phyloP scores from a whole-genome alignment of 2,113 vertebrate genomes.

The Sorex fumeus region DNA sequence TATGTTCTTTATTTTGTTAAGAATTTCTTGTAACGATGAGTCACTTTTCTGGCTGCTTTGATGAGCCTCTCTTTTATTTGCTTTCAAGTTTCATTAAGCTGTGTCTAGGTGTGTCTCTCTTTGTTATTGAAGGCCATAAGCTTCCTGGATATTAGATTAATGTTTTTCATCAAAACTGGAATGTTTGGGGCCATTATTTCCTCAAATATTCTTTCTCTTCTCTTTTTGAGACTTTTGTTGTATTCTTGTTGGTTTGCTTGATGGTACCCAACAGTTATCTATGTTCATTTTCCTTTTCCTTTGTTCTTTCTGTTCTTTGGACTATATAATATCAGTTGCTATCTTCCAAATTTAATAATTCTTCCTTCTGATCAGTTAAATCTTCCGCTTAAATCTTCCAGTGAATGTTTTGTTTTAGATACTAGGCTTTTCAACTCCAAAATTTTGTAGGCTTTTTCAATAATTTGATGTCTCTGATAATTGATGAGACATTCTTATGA shows the following conservation, averaged over 20 bases:
- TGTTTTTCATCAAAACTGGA: not conserved
- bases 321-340: not conserved
- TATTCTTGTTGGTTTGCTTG: not conserved
- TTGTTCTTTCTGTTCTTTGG: not conserved
- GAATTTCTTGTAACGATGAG: not conserved
- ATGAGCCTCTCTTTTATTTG: not conserved
- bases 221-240: not conserved
- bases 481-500: not conserved
- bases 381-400: not conserved
- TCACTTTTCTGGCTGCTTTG: not conserved
- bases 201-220: not conserved
- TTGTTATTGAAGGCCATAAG: not conserved
- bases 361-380: not conserved
- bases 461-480: not conserved
- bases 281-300: not conserved
- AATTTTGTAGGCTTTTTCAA: not conserved
- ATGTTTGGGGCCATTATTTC: not conserved
- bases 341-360: not conserved
- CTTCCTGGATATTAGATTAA: conserved; percentile 13
- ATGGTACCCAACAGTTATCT: not conserved
- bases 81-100: not conserved
- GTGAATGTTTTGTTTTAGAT: not conserved
- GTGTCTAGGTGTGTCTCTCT: not conserved
- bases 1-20: not conserved
- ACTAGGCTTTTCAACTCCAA: not conserved